phyloP scores from a whole-genome alignment of 2,113 vertebrate genomes.

The Mobula birostris region DNA sequence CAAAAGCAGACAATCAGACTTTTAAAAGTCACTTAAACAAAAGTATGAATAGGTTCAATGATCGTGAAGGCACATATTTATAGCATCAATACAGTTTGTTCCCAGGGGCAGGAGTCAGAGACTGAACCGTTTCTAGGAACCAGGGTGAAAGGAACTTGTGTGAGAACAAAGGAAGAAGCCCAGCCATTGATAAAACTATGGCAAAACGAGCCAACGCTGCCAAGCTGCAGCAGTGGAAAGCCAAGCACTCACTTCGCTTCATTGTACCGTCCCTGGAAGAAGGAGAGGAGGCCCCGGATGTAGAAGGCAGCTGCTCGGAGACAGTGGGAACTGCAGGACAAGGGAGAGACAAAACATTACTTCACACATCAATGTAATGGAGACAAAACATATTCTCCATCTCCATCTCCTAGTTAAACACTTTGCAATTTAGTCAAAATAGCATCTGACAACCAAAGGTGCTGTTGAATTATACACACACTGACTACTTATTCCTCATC shows the following conservation, averaged over 20 bases:
- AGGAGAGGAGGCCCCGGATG: conserved; percentile 92
- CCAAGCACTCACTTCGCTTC: conserved; percentile 83
- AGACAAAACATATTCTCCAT: background rate
- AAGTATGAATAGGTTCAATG: background rate
- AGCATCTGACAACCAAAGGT: background rate
- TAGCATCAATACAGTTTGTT: background rate
- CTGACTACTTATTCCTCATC: background rate
- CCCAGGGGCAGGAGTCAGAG: background rate
- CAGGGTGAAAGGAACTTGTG: background rate
- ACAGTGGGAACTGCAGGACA: conserved; percentile 78
- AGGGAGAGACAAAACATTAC: background rate
- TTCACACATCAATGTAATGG: background rate
- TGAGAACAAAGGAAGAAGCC: background rate
- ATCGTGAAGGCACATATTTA: background rate
- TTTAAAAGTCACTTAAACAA: background rate
- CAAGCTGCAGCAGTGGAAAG: background rate
- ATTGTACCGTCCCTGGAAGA: conserved; percentile 96
- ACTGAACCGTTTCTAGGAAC: background rate
- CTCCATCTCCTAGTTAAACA: background rate
- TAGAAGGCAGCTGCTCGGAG: conserved; percentile 93
- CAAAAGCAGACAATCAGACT: background rate
- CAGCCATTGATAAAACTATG: background rate
- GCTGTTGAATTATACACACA: background rate
- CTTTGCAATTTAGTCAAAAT: background rate
- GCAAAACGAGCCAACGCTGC: background rate